Base-by-base conservation (phyloP, 2,797 vertebrate genomes). In the Silurus lanzhouensis region DNA sequence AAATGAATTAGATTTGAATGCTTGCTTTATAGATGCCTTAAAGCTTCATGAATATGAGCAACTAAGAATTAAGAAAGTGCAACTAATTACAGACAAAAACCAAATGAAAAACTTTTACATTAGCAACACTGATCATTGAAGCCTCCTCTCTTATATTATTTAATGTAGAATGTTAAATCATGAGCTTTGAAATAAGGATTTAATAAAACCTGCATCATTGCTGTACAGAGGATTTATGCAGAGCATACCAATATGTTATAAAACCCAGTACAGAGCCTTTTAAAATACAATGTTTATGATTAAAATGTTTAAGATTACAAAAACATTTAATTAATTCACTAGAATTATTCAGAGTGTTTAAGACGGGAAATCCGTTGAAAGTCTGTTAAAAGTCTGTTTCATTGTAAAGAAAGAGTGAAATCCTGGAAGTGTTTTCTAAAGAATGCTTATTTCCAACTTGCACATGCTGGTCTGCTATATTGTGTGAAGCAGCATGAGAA, bases 401-500 rank as follows among this genome's bases (percentile, higher is more conserved):
- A 82, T 70, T 77, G 64, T 38, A 81, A 75, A 80, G 20, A 63
- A 25, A 79, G 64, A 83, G 14, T 87, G 76, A 48, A 15, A 31
- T 60, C 71, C 75, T 66, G 63, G 61, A 81, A 80, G 31, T 52
- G 61, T 48, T 80, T 87, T 87, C 58, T 61, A 66, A 75, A 44
- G 82, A 80, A 74, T 58, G 67, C 76, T 83, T 48, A 67, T 66
- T 82, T 83, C 82, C 78, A 48, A 63, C 19, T 68, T 31, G 63
- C 78, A 78, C 81, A 84, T 77, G 79, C 81, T 38, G 83, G 52
- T 64, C 22, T 82, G 81, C 68, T 67, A 8, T 52, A 55, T 72
- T 75, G 61, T 84, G 68, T 60, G 38, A 68, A 86, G 80, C 78
- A 80, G 84, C 85, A 72, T 85, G 83, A 83, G 74, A 84, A 90